phyloP scores from a whole-genome alignment of 1,140 invertebrate genomes.

The Drosophila pallidifrons region DNA sequence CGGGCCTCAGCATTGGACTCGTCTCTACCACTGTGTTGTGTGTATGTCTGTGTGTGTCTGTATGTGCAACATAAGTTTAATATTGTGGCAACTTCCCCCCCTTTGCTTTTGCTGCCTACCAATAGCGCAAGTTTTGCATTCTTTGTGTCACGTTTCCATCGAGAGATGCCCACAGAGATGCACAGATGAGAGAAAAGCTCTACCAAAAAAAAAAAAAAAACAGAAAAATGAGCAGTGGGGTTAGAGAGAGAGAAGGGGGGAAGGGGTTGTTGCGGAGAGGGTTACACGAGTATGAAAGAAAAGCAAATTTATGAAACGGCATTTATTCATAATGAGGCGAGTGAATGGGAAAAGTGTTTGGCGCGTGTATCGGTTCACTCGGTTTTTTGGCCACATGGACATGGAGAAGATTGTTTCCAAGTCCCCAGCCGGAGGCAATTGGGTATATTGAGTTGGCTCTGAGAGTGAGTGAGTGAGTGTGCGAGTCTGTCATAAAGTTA shows the following conservation, averaged over 20 bases:
- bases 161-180: conserved; percentile 48
- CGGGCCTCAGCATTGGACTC: conserved; percentile 33
- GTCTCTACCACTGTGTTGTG: not conserved
- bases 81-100: conserved; percentile 47
- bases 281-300: conserved; percentile 34
- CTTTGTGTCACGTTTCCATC: conserved; percentile 80
- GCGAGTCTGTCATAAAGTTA: conserved; percentile 67
- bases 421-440: conserved; percentile 41
- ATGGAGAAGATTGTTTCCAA: conserved; percentile 20
- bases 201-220: conserved; percentile 12
- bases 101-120: no score
- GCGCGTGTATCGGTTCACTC: conserved; percentile 68
- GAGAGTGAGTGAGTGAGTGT: conserved; percentile 12
- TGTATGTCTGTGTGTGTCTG: conserved; percentile 8
- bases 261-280: not conserved
- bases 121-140: conserved; percentile 70
- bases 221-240: conserved; percentile 21
- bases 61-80: conserved; percentile 66
- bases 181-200: conserved; percentile 38
- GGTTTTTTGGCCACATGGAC: conserved; percentile 40
- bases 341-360: conserved; percentile 72
- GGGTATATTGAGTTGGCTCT: conserved; percentile 47
- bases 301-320: conserved; percentile 81
- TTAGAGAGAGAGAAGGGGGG: conserved; percentile 6
- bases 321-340: conserved; percentile 80